Base-by-base conservation (phyloP, 2,888 invertebrate genomes). In the Drosophila peninsularis region DNA sequence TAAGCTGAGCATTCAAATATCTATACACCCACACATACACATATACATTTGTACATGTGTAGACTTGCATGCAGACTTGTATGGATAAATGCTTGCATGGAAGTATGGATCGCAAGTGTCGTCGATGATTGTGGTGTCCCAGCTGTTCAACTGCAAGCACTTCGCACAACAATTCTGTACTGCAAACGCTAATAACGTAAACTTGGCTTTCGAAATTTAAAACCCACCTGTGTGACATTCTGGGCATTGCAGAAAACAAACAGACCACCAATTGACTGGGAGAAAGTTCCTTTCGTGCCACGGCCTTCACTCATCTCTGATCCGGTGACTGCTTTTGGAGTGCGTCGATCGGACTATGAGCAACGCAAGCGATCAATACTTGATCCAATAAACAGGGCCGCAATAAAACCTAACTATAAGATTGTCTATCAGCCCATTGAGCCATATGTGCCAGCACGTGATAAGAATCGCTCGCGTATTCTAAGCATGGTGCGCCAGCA, bases 271-370 rank as follows among this genome's bases (percentile, higher is more conserved):
- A 95, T 96, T 91, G 96, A 97, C 90, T 97, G 97, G 97, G 96
- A 97, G 93, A 96, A 96, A 94, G 96, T 96, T 93, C 97, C 97
- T 90, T 96, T 94, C 93, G 97, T 97, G 90, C 96, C 97, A 84
- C 94, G 97, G 83, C 97, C 97, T 89, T 96, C 96, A 90, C 94
- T 96, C 92, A 95, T 97, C 85, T 95, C 96, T 81, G 96, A 96
- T 91, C 97, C 97, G 78, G 95, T 96, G 92, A 97, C 97, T 80
- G 97, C 96, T 78, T 97, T 95, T 94, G 97, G 97, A 55, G 94
- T 95, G 73, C 94, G 95, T 86, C 93, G 92, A 66, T 90, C 80
- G 50, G 86, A 88, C 60, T 79, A 75, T 74, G 90, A 87, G 78
- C 91, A 87, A 80, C 91, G 88, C 88, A 89, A 88, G 69, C 87